These are phyloP conservation scores for Plagodis dolabraria DNA, from an alignment of 2,888 invertebrate genomes.

Conservation along the genomic window DNA sequence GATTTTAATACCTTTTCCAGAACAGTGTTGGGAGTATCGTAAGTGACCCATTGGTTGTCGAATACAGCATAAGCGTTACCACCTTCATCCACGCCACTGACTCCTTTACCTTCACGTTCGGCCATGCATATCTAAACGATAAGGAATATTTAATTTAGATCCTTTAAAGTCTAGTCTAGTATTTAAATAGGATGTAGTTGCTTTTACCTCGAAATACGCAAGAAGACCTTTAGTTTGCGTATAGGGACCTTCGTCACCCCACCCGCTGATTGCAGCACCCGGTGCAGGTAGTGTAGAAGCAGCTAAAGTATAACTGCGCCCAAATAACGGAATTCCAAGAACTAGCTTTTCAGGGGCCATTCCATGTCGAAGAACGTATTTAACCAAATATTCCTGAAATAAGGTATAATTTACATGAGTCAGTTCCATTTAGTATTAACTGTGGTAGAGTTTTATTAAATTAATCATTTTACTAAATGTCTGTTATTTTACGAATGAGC, in stretches of 20 bases:
- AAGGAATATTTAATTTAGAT: constrained; percentile 5
- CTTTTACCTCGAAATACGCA: constrained; percentile 89
- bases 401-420: background rate
- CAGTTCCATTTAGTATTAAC: background rate
- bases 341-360: constrained; percentile 88
- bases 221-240: constrained; percentile 88
- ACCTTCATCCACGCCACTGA: constrained; percentile 81
- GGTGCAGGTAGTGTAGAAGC: constrained; percentile 78
- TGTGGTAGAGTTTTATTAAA: too few relatives aligned
- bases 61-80: constrained; percentile 88
- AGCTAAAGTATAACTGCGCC: constrained; percentile 88
- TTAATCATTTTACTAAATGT: too few relatives aligned
- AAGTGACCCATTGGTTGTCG: constrained; percentile 93
- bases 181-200: background rate
- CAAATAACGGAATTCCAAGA: constrained; percentile 90
- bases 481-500: too few relatives aligned
- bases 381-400: constrained; percentile 87
- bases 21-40: constrained; percentile 88
- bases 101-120: constrained; percentile 83
- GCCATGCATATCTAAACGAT: constrained; percentile 81
- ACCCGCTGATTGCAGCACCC: constrained; percentile 85
- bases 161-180: background rate
- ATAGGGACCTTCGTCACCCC: constrained; percentile 87
- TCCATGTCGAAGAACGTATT: constrained; percentile 87
- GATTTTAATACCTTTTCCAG: constrained; percentile 83